Evolutionary conservation across 1,140 invertebrate species (phyloP).

Genomic region (Idris sp.): DNA sequence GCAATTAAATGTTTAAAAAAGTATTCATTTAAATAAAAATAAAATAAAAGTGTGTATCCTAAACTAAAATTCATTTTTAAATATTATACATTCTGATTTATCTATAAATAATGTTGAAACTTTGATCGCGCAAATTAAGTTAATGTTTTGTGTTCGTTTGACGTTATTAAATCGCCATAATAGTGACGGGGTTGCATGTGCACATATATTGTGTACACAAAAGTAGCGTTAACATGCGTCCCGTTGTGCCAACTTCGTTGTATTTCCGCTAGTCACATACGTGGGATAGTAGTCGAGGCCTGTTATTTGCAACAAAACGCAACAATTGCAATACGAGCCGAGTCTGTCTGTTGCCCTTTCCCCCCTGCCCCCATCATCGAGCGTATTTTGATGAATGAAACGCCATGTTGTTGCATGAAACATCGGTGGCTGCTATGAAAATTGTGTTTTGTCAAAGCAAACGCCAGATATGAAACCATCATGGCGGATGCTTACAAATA

Average conservation of each 20-base stretch:
- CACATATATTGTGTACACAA: slow-evolving; percentile 18
- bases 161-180: slow-evolving; percentile 48
- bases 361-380: too few species aligned
- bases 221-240: slow-evolving; percentile 53
- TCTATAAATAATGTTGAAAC: too few species aligned
- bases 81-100: too few species aligned
- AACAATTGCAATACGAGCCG: slow-evolving; percentile 69
- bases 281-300: slow-evolving; percentile 57
- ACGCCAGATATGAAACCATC: slow-evolving; percentile 75
- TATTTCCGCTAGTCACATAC: slow-evolving; percentile 63
- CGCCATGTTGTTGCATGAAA: slow-evolving; percentile 66
- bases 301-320: slow-evolving; percentile 74
- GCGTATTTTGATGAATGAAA: too few species aligned
- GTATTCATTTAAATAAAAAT: too few species aligned
- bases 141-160: slow-evolving; percentile 44
- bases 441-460: slow-evolving; percentile 73
- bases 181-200: slow-evolving; percentile 15
- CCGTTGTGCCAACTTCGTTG: slow-evolving; percentile 54
- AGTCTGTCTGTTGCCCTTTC: slow-evolving; percentile 9
- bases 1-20: too few species aligned
- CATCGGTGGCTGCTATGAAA: slow-evolving; percentile 63
- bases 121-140: slow-evolving; percentile 41
- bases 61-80: too few species aligned
- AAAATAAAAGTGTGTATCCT: too few species aligned
- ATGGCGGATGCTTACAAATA: slow-evolving; percentile 79